These are phyloP conservation scores for Rutpela maculata DNA, from an alignment of 2,888 invertebrate species.

Conservation along the genomic window DNA sequence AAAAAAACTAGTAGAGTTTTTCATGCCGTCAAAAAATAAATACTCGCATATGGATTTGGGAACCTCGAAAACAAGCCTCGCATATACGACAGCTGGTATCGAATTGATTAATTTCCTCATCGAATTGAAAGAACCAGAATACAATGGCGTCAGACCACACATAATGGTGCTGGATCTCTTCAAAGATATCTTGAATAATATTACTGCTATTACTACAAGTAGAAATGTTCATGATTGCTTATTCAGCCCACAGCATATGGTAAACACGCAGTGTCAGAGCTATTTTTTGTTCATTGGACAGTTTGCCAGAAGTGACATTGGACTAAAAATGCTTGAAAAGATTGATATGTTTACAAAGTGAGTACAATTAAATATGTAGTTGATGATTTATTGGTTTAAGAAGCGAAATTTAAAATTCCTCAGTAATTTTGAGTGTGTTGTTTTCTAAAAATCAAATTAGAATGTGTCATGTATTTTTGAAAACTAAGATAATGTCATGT, in stretches of 20 bases:
- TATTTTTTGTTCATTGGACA: slow-evolving; percentile 96
- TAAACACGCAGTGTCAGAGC: slow-evolving; percentile 93
- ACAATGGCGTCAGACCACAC: slow-evolving; percentile 56
- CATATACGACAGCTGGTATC: slow-evolving; percentile 81
- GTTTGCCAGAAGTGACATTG: slow-evolving; percentile 83
- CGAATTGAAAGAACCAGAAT: slow-evolving; percentile 62
- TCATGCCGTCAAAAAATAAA: slow-evolving; percentile 90
- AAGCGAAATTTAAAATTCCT: no score
- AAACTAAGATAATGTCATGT: no score
- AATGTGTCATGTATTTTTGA: no score
- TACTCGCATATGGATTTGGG: slow-evolving; percentile 89
- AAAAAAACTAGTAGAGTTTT: slow-evolving; percentile 87
- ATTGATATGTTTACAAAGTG: slow-evolving; percentile 86
- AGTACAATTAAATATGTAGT: no score
- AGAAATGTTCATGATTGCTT: slow-evolving; percentile 90
- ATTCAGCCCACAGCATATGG: slow-evolving; percentile 91
- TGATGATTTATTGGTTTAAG: no score
- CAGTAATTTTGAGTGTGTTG: no score
- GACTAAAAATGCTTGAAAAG: slow-evolving; percentile 83
- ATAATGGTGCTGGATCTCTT: slow-evolving; percentile 87
- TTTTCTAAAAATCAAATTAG: no score
- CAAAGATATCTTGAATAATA: slow-evolving; percentile 85
- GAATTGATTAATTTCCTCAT: slow-evolving; percentile 86
- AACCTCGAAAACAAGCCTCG: slow-evolving; percentile 78
- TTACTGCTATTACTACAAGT: slow-evolving; percentile 83